These are phyloP conservation scores for Cyprinella venusta DNA, from an alignment of 2,797 vertebrate genomes.

Conservation along the genomic window DNA sequence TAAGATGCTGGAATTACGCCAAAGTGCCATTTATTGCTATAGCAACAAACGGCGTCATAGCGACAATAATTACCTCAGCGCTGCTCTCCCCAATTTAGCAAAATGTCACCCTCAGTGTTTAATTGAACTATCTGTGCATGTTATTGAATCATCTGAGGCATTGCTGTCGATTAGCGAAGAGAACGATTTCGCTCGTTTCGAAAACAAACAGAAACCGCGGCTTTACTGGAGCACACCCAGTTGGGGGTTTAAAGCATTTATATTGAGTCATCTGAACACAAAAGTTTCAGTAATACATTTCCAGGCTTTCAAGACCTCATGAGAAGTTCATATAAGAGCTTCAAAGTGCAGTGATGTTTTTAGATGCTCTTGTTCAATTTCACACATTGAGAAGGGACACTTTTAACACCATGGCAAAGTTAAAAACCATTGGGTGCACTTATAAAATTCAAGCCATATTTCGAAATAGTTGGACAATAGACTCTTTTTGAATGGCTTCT, in stretches of 20 bases:
- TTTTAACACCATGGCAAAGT: neutral
- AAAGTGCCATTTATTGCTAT: conserved; percentile 6
- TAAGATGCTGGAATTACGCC: neutral
- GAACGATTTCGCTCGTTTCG: neutral
- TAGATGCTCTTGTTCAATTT: neutral
- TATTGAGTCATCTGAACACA: neutral
- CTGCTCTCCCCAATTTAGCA: neutral
- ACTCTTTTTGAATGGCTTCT: neutral
- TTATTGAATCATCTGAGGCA: neutral
- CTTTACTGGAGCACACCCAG: neutral
- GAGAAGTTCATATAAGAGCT: too few species aligned
- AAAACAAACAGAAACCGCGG: neutral
- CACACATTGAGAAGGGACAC: neutral
- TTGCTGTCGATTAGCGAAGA: neutral
- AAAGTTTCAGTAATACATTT: neutral
- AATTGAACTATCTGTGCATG: neutral
- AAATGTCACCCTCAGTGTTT: neutral
- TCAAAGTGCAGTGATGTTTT: too few species aligned
- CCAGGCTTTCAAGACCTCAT: neutral
- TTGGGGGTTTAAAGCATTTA: neutral
- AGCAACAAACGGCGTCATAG: conserved; percentile 10
- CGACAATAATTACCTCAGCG: neutral
- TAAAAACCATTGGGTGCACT: neutral
- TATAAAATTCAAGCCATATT: neutral
- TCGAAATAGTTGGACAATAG: neutral